Evolutionary conservation across 2,797 vertebrate genomes (phyloP).

Genomic region (Antrozous pallidus): DNA sequence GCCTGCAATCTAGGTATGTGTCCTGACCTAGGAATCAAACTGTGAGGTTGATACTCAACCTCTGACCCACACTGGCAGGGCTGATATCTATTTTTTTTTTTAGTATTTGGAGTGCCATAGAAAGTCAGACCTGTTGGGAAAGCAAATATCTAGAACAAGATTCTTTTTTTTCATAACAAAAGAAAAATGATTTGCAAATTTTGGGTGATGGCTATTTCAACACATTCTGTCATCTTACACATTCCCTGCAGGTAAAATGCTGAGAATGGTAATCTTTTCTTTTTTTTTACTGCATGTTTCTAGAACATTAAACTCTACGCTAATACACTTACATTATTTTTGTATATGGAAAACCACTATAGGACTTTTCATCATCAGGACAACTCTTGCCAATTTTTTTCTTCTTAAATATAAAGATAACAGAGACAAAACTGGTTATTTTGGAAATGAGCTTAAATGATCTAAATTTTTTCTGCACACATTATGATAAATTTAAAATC

Average conservation of each 20-base stretch:
- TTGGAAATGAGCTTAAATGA: background rate
- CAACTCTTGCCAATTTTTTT: background rate
- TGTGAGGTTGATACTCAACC: too few species aligned
- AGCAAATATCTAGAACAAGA: constrained; percentile 19
- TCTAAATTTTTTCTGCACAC: background rate
- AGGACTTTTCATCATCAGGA: background rate
- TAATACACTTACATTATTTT: background rate
- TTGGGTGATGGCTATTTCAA: constrained; percentile 24
- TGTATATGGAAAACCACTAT: background rate
- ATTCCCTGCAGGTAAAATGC: constrained; percentile 41
- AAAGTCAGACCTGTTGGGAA: background rate
- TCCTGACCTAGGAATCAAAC: too few species aligned
- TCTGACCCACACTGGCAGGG: too few species aligned
- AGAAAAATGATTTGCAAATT: constrained; percentile 19
- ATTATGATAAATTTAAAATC: background rate
- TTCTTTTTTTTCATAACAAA: constrained; percentile 36
- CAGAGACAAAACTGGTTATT: constrained; percentile 2
- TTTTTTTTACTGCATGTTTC: constrained; percentile 65
- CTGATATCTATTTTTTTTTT: background rate
- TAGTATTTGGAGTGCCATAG: background rate
- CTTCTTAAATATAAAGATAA: constrained; percentile 30
- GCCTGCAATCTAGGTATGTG: too few species aligned
- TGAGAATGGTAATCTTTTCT: constrained; percentile 71
- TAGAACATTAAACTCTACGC: constrained; percentile 62
- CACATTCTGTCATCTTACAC: constrained; percentile 43